Percentiles rank a stretch among this genome's conserved stretches.
These are phyloP conservation scores for Otocyon megalotis DNA, from an alignment of 2,113 vertebrate genomes.

Conservation along the genomic window DNA sequence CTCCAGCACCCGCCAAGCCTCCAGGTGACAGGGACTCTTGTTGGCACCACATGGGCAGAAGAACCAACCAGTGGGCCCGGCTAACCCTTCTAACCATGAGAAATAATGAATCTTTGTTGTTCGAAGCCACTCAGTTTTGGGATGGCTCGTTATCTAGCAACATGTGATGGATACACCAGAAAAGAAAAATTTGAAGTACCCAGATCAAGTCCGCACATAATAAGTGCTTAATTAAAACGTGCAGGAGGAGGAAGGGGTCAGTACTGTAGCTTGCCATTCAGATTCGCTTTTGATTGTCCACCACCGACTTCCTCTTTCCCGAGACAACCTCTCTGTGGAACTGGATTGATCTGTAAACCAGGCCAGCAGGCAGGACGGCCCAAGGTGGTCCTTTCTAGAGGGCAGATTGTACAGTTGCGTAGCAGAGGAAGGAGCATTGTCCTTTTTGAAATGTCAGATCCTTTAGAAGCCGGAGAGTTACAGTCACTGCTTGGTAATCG, in stretches of 20 bases:
- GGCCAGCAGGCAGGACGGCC: background rate
- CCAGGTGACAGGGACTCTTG: background rate
- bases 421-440: slow-evolving; percentile 44
- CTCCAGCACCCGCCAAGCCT: rapidly evolving
- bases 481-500: slow-evolving; percentile 30
- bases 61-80: background rate
- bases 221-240: slow-evolving; percentile 2
- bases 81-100: background rate
- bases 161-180: background rate
- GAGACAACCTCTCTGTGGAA: background rate
- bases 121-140: background rate
- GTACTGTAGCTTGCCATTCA: background rate
- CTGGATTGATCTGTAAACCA: background rate
- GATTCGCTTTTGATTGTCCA: background rate
- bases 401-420: background rate
- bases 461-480: slow-evolving; percentile 53
- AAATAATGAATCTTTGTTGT: background rate
- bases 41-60: background rate
- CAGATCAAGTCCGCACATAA: background rate
- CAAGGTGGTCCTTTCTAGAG: background rate
- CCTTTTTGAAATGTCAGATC: slow-evolving; percentile 33
- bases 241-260: background rate
- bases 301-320: background rate
- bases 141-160: background rate
- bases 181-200: background rate